Evolutionary conservation across 2,888 invertebrate species (phyloP), one percentile per base, ranked within the genome.

Genomic region (Panzeria rudis): DNA sequence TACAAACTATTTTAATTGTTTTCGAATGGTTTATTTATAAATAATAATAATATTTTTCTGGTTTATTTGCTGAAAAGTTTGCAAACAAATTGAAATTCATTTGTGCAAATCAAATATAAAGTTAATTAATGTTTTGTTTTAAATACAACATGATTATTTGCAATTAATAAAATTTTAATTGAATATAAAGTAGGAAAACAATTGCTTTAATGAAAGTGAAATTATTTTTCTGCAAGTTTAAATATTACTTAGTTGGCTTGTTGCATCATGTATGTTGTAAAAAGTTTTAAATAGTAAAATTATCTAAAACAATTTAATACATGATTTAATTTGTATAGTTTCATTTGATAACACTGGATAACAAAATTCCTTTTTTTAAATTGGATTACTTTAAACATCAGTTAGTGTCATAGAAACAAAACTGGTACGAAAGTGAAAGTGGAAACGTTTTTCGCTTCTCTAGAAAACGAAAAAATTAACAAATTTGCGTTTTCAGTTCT

Each of bases 91-190:
- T 59, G 17, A 59, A 77, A 77, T 50, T 68, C 20, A 44, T 52
- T 78, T 71, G 52, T n/a, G 29, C 17, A 41, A 52, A 71, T 71
- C 68, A 77, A 59, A 47, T 77, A 59, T 59, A 52, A 69, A 52
- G 41, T 78, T 78, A 71, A 78, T 78, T 52, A 71, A 23, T 71
- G 38, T 62, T 79, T 79, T 79, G 41, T 78, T 50, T 69, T 8
- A 13, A n/a, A 23, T 5, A 62, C 11, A 20, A 73, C 47, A 66
- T 59, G 35, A 56, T 77, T 56, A 59, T 38, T 69, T 59, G 35
- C 59, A 69, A 69, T 38, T 61, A 68, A 69, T 69, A 13, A 59
- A 17, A 54, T 61, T 59, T 59, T 47, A 50, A 68, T 47, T 59
- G 59, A n/a, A 25, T 77, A 47, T 25, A 41, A 64, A 61, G 47